A percentile compares a stretch with the other conserved stretches of the same genome.
These are phyloP conservation scores for Wasmannia auropunctata DNA, from an alignment of 1,140 invertebrate genomes.

Conservation along the genomic window DNA sequence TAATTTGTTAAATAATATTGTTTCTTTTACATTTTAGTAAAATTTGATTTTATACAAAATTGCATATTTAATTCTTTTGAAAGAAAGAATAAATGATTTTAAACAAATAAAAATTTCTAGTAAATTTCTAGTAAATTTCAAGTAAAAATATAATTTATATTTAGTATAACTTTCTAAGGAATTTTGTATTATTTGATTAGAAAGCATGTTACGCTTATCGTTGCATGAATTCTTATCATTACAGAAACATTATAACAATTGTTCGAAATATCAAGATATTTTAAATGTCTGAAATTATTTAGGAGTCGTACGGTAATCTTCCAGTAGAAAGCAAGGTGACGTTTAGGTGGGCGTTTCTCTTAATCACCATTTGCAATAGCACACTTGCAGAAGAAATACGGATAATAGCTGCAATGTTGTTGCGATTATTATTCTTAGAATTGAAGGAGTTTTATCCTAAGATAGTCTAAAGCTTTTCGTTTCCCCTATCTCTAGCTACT, in stretches of 20 bases:
- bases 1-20: background rate
- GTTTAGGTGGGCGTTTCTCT: too few species aligned
- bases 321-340: constrained; percentile 92
- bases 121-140: too few species aligned
- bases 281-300: constrained; percentile 60
- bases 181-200: background rate
- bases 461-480: constrained; percentile 79
- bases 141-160: background rate
- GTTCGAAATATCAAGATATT: background rate
- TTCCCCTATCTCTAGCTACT: background rate
- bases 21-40: background rate
- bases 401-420: constrained; percentile 94
- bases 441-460: constrained; percentile 95
- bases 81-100: background rate
- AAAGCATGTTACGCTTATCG: background rate
- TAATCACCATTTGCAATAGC: constrained; percentile 91
- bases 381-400: constrained; percentile 92
- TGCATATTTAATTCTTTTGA: background rate
- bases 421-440: constrained; percentile 95
- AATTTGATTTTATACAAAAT: background rate
- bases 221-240: background rate
- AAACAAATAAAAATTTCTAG: background rate
- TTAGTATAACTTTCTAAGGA: background rate
- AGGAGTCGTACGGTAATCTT: constrained; percentile 94
- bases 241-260: background rate